Evolutionary conservation across 2,888 invertebrate genomes (phyloP).

Genomic region (Dicyrtomina minuta): DNA sequence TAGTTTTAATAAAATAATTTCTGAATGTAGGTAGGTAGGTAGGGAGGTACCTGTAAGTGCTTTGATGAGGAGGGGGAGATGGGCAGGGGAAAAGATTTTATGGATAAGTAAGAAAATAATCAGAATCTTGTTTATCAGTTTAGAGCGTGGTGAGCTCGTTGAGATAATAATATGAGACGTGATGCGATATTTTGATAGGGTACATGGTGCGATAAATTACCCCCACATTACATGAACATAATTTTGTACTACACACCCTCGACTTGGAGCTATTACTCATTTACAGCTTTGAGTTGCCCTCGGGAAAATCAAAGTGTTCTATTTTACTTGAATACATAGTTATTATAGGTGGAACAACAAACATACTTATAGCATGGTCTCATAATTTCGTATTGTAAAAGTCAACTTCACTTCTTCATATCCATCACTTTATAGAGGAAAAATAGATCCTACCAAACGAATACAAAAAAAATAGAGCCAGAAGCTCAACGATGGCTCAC

Average conservation of each 20-base stretch:
- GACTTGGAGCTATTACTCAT: constrained; percentile 28
- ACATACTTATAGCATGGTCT: too few relatives aligned
- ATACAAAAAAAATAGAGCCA: background rate
- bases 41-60: too few relatives aligned
- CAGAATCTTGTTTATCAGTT: constrained; percentile 12
- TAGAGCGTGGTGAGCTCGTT: constrained; percentile 16
- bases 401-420: too few relatives aligned
- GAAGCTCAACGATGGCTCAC: constrained; percentile 8
- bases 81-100: background rate
- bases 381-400: too few relatives aligned
- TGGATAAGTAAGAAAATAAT: constrained; percentile 1
- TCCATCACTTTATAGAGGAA: too few relatives aligned
- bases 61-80: background rate
- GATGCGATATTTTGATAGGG: constrained; percentile 30
- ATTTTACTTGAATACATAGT: background rate
- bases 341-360: too few relatives aligned
- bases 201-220: constrained; percentile 26
- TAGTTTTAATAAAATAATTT: too few relatives aligned
- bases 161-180: constrained; percentile 30
- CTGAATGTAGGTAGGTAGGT: too few relatives aligned
- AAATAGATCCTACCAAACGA: background rate
- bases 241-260: constrained; percentile 26
- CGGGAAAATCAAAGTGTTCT: constrained; percentile 14
- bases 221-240: constrained; percentile 25
- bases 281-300: constrained; percentile 24